Evolutionary conservation across 2,113 vertebrate genomes (phyloP).

Genomic region (Uria aalge): DNA sequence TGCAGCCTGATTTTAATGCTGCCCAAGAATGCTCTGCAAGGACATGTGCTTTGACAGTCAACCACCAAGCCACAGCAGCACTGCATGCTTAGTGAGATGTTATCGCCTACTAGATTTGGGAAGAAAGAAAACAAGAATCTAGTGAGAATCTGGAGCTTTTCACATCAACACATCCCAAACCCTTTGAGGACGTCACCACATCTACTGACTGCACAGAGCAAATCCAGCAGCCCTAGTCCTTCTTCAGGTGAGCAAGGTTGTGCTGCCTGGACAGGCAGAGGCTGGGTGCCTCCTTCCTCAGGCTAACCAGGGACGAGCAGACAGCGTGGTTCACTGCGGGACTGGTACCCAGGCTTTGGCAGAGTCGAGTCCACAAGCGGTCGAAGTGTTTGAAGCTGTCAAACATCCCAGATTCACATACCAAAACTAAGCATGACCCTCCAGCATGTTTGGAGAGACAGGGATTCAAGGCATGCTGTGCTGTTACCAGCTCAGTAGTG

Average conservation of each 20-base stretch:
- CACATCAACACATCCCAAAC: not conserved
- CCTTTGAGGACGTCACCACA: not conserved
- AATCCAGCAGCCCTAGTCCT: not conserved
- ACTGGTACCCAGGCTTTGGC: not conserved
- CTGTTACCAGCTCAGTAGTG: not conserved
- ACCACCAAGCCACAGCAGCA: not conserved
- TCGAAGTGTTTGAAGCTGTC: not conserved
- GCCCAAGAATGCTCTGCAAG: not conserved
- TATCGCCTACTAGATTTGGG: not conserved
- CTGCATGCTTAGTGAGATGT: fast-evolving
- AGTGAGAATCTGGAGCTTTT: not conserved
- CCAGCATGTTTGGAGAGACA: not conserved
- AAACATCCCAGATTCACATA: not conserved
- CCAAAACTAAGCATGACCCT: not conserved
- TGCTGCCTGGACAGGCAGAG: not conserved
- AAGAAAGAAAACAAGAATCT: not conserved
- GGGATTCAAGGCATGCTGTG: not conserved
- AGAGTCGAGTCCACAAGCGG: not conserved
- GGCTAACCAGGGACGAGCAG: not conserved
- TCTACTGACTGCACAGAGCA: not conserved
- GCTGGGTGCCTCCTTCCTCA: not conserved
- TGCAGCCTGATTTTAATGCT: not conserved
- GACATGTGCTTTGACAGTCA: not conserved
- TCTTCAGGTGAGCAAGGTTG: not conserved
- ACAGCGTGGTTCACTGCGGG: not conserved